These are phyloP conservation scores for Bruchidius siliquastri DNA, from an alignment of 2,888 invertebrate genomes.

Conservation along the genomic window DNA sequence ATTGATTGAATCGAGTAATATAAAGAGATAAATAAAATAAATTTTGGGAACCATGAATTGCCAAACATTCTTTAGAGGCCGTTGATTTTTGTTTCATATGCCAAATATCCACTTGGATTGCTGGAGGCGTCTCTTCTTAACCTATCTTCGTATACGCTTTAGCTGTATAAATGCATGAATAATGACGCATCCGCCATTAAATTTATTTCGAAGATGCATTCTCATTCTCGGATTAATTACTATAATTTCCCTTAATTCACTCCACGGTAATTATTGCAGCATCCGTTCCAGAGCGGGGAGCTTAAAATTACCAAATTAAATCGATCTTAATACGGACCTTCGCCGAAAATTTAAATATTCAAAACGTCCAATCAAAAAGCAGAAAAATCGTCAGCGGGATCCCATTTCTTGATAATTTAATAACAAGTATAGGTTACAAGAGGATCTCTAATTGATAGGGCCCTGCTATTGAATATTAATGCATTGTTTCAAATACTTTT, in stretches of 20 bases:
- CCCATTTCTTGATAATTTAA: conserved; percentile 33
- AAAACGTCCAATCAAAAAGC: conserved; percentile 5
- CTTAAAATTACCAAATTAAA: conserved; percentile 6
- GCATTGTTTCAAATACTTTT: conserved; percentile 19
- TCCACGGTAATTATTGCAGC: not conserved
- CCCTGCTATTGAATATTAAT: conserved; percentile 33
- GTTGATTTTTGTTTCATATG: not conserved
- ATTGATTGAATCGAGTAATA: too few species aligned
- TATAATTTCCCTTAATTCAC: not conserved
- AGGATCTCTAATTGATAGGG: conserved; percentile 36
- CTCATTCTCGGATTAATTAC: not conserved
- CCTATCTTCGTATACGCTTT: not conserved
- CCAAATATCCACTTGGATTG: not conserved
- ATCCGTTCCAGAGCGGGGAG: not conserved
- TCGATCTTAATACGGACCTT: conserved; percentile 4
- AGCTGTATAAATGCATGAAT: not conserved
- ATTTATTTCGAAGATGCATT: not conserved
- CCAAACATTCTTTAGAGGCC: not conserved
- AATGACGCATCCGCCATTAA: not conserved
- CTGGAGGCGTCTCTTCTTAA: not conserved
- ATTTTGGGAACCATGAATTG: too few species aligned
- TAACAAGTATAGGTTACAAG: conserved; percentile 34
- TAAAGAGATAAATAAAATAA: too few species aligned
- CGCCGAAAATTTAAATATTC: conserved; percentile 7
- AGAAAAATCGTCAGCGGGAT: conserved; percentile 9